Conservation (phyloP, 2,113 vertebrate species). For the Erinaceus europaeus region DNA sequence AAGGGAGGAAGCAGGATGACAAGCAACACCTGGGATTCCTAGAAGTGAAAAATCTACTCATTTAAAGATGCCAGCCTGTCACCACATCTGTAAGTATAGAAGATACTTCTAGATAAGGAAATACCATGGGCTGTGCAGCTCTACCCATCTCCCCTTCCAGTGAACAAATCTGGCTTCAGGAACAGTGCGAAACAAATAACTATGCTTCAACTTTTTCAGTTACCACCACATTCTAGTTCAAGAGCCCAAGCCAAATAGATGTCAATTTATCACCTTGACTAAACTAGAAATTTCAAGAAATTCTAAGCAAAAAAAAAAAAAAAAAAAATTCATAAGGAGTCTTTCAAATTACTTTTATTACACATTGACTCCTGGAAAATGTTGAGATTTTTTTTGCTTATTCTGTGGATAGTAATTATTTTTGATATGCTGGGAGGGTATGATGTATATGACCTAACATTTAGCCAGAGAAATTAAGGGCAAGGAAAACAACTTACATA, state of each 20-base stretch:
- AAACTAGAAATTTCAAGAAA: neutral
- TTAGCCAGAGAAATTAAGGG: neutral
- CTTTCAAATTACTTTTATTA: neutral
- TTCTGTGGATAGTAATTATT: neutral
- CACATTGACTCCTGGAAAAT: neutral
- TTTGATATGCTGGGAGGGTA: neutral
- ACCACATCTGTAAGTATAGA: neutral
- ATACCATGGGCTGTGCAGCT: rapidly evolving
- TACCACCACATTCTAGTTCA: neutral
- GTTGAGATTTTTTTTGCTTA: neutral
- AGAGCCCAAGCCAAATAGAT: neutral
- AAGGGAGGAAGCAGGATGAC: neutral
- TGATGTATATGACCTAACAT: neutral
- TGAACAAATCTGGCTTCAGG: neutral
- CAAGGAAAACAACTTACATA: neutral
- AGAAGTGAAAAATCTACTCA: neutral
- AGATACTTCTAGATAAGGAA: neutral
- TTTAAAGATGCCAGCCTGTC: neutral
- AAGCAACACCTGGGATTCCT: neutral
- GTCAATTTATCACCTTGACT: neutral
- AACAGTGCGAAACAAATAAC: neutral
- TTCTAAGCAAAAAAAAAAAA: neutral
- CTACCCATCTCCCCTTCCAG: neutral
- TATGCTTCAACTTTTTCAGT: neutral
- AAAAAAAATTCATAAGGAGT: neutral